phyloP scores from a whole-genome alignment of 2,888 invertebrate genomes.

The Aspidiotus destructor region DNA sequence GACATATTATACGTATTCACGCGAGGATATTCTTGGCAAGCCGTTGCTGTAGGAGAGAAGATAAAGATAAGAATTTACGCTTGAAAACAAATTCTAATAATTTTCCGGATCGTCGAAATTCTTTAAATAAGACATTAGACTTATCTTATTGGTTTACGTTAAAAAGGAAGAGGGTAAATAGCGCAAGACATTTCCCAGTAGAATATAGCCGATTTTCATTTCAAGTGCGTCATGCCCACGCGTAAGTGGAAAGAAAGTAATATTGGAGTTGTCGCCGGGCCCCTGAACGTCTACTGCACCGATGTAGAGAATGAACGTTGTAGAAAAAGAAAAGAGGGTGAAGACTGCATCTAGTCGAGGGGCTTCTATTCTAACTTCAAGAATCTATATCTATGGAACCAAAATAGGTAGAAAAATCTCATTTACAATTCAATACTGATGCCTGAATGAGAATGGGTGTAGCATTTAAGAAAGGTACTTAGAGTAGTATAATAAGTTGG shows the following conservation, averaged over 20 bases:
- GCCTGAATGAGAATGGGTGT: too few species aligned
- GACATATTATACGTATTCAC: neutral
- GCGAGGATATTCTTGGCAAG: neutral
- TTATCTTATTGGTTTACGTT: constrained; percentile 9
- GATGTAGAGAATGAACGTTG: neutral
- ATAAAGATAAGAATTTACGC: neutral
- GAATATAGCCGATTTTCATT: constrained; percentile 27
- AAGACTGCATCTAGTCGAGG: neutral
- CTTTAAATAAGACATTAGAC: constrained; percentile 31
- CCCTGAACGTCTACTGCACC: too few species aligned
- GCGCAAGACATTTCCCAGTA: constrained; percentile 25
- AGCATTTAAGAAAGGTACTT: too few species aligned
- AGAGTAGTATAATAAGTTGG: too few species aligned
- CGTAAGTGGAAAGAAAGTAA: too few species aligned
- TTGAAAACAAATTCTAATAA: constrained; percentile 19
- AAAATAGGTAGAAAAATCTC: constrained; percentile 22
- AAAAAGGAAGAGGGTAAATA: constrained; percentile 10
- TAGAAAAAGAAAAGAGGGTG: constrained; percentile 11
- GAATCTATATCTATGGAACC: neutral
- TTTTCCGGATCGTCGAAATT: constrained; percentile 29
- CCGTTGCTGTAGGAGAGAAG: neutral
- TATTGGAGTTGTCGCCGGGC: too few species aligned
- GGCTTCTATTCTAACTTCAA: constrained; percentile 2
- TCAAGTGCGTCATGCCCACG: constrained; percentile 3
- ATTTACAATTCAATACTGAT: constrained; percentile 16